Conservation (phyloP, 2,888 invertebrate species). For the Heliconius ismenius region DNA sequence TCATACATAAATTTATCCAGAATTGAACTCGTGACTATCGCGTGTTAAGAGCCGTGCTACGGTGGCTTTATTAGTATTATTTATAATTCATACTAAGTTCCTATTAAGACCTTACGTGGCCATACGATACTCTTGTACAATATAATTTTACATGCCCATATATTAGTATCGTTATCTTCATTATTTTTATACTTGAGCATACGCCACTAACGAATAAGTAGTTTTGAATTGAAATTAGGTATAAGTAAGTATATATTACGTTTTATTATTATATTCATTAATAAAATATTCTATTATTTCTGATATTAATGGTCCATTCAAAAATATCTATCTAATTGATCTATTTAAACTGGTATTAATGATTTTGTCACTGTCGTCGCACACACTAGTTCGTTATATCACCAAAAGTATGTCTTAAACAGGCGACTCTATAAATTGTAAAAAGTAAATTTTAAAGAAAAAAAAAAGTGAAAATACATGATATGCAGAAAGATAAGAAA, state of each 20-base stretch:
- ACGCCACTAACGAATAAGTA: not conserved
- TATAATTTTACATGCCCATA: not conserved
- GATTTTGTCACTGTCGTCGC: not conserved
- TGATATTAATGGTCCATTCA: not conserved
- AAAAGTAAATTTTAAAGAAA: no score
- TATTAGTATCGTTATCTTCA: constrained; percentile 1
- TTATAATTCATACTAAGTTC: not conserved
- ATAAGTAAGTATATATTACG: not conserved
- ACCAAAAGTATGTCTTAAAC: not conserved
- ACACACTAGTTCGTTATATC: not conserved
- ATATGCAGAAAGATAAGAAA: no score
- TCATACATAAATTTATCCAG: no score
- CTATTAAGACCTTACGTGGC: constrained; percentile 9
- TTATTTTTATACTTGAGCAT: not conserved
- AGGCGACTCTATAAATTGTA: no score
- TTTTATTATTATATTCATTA: no score
- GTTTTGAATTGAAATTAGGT: not conserved
- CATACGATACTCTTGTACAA: not conserved
- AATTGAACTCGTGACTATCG: not conserved
- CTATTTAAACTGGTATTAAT: not conserved
- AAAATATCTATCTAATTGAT: not conserved
- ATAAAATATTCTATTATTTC: not conserved
- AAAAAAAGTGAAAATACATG: no score
- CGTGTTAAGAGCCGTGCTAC: not conserved
- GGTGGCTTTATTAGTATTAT: not conserved